Percentiles rank a stretch among this genome's conserved stretches.
phyloP scores from a whole-genome alignment of 2,888 invertebrate genomes.

The Myopa testacea region DNA sequence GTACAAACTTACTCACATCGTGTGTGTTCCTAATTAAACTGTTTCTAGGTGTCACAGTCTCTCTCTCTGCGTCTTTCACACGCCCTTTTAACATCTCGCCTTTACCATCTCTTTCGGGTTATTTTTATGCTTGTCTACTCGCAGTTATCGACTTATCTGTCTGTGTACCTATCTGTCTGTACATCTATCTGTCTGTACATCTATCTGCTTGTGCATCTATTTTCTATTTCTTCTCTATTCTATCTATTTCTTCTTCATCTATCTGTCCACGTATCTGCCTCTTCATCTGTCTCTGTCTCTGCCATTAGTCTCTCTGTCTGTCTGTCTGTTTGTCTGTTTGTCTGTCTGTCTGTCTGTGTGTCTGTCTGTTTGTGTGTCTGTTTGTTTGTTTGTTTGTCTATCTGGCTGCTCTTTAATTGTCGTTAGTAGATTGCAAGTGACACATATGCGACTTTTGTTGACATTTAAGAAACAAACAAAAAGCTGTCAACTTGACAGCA shows the following conservation, averaged over 20 bases:
- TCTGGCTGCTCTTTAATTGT: slow-evolving; percentile 21
- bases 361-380: neutral
- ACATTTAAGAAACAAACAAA: slow-evolving; percentile 1
- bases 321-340: no score
- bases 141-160: no score
- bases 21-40: neutral
- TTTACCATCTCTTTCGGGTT: no score
- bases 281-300: neutral
- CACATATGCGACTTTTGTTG: slow-evolving; percentile 31
- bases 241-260: no score
- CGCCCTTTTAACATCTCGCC: no score
- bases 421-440: slow-evolving; percentile 21
- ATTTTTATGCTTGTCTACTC: no score
- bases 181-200: no score
- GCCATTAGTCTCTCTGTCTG: no score
- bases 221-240: no score
- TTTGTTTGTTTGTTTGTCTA: neutral
- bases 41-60: neutral
- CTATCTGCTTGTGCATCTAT: neutral
- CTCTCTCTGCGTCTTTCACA: neutral
- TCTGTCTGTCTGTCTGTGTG: neutral
- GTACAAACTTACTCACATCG: neutral
- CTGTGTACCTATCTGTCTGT: no score
- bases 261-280: no score
- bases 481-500: slow-evolving; percentile 22